phyloP scores from a whole-genome alignment of 2,888 invertebrate genomes.

The Incurvaria masculella region DNA sequence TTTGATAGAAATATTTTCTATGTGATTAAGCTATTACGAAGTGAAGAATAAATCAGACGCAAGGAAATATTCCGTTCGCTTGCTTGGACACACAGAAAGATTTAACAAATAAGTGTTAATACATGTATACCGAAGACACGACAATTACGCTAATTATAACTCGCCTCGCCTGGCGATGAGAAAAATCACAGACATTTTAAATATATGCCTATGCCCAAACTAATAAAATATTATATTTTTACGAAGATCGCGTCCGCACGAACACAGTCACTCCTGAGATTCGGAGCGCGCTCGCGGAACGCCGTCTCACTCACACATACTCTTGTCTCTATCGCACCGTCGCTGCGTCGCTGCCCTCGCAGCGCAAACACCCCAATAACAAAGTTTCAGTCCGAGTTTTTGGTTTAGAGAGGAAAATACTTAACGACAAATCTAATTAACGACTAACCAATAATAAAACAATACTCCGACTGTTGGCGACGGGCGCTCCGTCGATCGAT shows the following conservation, averaged over 20 bases:
- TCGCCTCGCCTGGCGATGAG: background rate
- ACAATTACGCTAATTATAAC: background rate
- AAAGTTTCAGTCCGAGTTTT: background rate
- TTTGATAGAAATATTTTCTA: too few relatives aligned
- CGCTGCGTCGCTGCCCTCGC: background rate
- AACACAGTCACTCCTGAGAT: background rate
- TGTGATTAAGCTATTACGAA: background rate
- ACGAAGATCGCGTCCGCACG: background rate
- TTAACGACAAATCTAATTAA: background rate
- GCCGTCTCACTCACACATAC: too few relatives aligned
- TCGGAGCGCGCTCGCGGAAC: background rate
- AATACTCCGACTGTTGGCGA: background rate
- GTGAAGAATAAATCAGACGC: background rate
- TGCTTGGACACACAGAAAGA: background rate
- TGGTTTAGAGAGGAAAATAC: background rate
- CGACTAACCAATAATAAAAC: background rate
- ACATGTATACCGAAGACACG: background rate
- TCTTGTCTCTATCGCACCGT: too few relatives aligned
- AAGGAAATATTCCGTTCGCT: background rate
- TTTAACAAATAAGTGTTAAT: background rate
- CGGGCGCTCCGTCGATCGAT: background rate
- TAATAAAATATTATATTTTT: background rate
- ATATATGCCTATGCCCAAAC: background rate
- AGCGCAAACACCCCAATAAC: too few relatives aligned
- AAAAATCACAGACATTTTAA: background rate